Conservation (phyloP, 2,797 vertebrate species). For the Crocidura indochinensis region DNA sequence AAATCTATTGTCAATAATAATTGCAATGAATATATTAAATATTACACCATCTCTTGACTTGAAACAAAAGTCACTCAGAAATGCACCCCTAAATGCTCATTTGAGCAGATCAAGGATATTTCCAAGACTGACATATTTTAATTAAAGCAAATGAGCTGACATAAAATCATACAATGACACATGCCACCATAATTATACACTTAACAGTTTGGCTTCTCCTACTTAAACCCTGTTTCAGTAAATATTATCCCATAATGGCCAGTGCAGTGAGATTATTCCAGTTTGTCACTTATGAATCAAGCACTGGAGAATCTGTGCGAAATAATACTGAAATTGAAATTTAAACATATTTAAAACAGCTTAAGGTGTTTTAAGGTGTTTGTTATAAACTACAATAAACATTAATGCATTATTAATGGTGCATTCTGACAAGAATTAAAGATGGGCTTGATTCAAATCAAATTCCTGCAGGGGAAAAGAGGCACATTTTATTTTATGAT, state of each 20-base stretch:
- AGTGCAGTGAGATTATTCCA: neutral
- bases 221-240: neutral
- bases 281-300: slow-evolving; percentile 23
- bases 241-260: neutral
- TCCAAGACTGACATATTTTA: slow-evolving; percentile 84
- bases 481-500: slow-evolving; percentile 67
- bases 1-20: slow-evolving; percentile 55
- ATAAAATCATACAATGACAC: slow-evolving; percentile 5
- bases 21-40: slow-evolving; percentile 36
- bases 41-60: slow-evolving; percentile 36
- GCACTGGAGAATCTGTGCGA: neutral
- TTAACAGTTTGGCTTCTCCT: slow-evolving; percentile 62
- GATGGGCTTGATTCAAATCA: slow-evolving; percentile 61
- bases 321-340: slow-evolving; percentile 65
- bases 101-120: slow-evolving; percentile 66
- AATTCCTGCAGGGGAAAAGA: slow-evolving; percentile 75
- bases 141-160: slow-evolving; percentile 83
- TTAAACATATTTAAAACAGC: slow-evolving; percentile 72
- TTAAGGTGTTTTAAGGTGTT: slow-evolving; percentile 72
- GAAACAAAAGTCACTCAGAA: slow-evolving; percentile 67
- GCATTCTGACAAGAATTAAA: slow-evolving; percentile 73
- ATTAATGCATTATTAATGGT: slow-evolving; percentile 75
- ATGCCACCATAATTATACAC: slow-evolving; percentile 67
- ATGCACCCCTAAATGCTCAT: slow-evolving; percentile 58
- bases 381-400: slow-evolving; percentile 50